A percentile compares a stretch with the other conserved stretches of the same genome.
These are phyloP conservation scores for Tyria jacobaeae DNA, from an alignment of 2,888 invertebrate genomes.

Conservation along the genomic window DNA sequence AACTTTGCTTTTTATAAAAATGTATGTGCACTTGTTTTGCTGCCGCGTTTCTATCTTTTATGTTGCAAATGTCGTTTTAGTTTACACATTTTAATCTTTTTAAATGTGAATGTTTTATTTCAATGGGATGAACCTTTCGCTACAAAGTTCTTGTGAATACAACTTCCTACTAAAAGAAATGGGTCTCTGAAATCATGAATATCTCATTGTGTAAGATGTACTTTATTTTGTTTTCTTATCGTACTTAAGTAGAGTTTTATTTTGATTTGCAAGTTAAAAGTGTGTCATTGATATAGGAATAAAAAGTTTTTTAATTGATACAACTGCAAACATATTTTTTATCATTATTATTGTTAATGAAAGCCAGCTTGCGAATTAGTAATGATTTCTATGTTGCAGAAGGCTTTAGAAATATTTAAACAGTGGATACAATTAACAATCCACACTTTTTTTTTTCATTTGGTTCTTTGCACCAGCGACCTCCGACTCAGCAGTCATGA, in stretches of 20 bases:
- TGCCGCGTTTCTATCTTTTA: conserved; percentile 7
- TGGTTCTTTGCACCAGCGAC: too few relatives aligned
- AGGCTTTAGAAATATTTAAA: too few relatives aligned
- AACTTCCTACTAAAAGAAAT: conserved; percentile 6
- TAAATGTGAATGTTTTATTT: conserved; percentile 16
- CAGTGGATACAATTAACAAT: too few relatives aligned
- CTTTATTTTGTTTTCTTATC: neutral
- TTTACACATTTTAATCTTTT: conserved; percentile 14
- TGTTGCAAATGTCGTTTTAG: conserved; percentile 6
- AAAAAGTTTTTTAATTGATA: too few relatives aligned
- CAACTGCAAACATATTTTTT: too few relatives aligned
- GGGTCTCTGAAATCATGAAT: conserved; percentile 1
- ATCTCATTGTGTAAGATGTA: neutral
- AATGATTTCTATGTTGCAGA: too few relatives aligned
- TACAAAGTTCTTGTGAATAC: conserved; percentile 6
- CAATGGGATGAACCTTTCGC: conserved; percentile 11
- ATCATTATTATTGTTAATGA: too few relatives aligned
- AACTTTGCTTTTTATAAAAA: conserved; percentile 20
- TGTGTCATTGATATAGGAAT: too few relatives aligned
- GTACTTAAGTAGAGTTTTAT: neutral
- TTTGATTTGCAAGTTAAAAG: neutral
- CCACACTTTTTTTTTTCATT: too few relatives aligned
- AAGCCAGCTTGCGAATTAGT: too few relatives aligned
- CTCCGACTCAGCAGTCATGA: too few relatives aligned
- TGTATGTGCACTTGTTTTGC: conserved; percentile 13